A percentile compares a stretch with the other conserved stretches of the same genome.
Evolutionary conservation across 2,797 vertebrate genomes (phyloP).

Genomic region (Platalea minor): DNA sequence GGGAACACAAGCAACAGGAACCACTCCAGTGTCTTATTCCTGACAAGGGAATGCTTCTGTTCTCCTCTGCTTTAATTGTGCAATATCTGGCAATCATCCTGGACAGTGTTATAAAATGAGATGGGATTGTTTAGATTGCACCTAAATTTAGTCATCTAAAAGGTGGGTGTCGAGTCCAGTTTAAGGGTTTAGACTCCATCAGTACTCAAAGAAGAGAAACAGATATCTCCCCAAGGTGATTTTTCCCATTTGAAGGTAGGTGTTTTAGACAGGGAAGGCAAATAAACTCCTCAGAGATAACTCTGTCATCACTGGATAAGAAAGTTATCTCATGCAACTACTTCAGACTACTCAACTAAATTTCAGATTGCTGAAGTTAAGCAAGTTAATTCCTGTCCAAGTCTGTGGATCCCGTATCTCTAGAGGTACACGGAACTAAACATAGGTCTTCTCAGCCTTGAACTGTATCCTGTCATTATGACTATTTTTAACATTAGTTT

Average conservation of each 20-base stretch:
- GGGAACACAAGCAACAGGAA: not conserved
- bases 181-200: not conserved
- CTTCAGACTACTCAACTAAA: not conserved
- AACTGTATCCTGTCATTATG: not conserved
- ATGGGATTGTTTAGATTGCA: not conserved
- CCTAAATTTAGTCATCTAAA: not conserved
- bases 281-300: not conserved
- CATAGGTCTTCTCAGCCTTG: not conserved
- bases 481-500: slow-evolving; percentile 18
- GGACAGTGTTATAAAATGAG: not conserved
- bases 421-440: not conserved
- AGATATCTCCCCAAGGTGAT: not conserved
- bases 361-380: not conserved
- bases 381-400: not conserved
- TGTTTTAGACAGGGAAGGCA: not conserved
- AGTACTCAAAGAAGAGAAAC: not conserved
- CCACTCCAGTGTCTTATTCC: not conserved
- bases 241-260: not conserved
- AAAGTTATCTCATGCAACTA: not conserved
- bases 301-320: not conserved
- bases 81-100: not conserved
- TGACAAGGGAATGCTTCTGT: not conserved
- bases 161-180: not conserved
- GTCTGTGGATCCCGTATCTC: not conserved
- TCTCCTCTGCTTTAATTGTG: not conserved